These are phyloP conservation scores for Dryococelus australis DNA, from an alignment of 2,888 invertebrate genomes.

Conservation along the genomic window DNA sequence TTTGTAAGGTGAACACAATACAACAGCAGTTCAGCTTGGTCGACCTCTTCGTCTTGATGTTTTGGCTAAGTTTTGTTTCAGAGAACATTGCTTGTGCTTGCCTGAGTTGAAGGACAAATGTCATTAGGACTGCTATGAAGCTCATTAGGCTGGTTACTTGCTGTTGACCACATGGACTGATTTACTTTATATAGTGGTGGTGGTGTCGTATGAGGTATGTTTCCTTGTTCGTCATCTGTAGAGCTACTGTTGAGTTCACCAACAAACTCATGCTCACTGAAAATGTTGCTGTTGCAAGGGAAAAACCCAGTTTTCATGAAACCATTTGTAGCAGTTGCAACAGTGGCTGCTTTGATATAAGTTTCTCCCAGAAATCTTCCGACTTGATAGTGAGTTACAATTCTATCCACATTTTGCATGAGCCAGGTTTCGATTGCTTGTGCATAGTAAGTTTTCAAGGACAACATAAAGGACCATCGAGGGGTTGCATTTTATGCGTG, in stretches of 20 bases:
- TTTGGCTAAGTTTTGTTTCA: no score
- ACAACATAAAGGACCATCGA: neutral
- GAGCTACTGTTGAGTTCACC: no score
- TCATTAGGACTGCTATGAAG: no score
- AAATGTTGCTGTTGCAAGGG: neutral
- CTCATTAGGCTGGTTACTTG: no score
- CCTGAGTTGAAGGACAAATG: no score
- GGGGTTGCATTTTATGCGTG: conserved; percentile 30
- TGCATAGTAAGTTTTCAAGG: neutral
- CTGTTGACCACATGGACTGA: no score
- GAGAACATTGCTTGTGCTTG: no score
- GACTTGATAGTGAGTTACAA: conserved; percentile 20
- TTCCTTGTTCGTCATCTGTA: no score
- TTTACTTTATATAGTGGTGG: no score
- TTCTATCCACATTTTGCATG: neutral
- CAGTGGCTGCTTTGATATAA: conserved; percentile 24
- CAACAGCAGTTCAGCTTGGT: neutral
- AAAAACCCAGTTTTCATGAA: conserved; percentile 23
- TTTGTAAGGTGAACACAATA: neutral
- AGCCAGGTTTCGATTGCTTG: conserved; percentile 21
- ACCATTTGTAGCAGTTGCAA: neutral
- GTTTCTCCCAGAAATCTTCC: neutral
- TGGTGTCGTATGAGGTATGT: no score
- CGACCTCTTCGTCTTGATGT: neutral
- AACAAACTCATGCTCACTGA: neutral